Evolutionary conservation across 2,113 vertebrate species (phyloP), one percentile per base, ranked within the genome.

Genomic region (Cottus gobio): DNA sequence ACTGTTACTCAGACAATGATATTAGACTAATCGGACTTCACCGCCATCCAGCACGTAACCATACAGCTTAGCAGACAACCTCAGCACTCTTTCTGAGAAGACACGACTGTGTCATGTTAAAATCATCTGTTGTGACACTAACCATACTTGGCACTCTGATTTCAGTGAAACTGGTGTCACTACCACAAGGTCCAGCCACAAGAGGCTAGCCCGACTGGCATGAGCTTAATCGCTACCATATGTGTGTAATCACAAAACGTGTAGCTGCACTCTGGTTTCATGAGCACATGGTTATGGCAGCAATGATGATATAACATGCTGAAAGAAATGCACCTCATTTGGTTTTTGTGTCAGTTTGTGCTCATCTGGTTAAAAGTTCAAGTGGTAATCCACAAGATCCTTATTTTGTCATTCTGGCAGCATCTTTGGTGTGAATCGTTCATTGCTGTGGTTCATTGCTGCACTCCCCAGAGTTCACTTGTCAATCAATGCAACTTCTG

Each of bases 1-100:
- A 90, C 77, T 86, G 85, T 93, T 93, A 76, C 87, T 91, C 86
- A 89, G 86, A 89, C 75, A 85, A 84, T 84, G 82, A 93, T 87
- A 90, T 86, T 88, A 76, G 75, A 85, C 73, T 80, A 85, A 85
- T 88, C 64, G 2, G 11, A 79, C 78, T 71, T 82, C 66, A 74
- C 36, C 50, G 63, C 62, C 69, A 58, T 70, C 73, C 31, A 58
- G 77, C 86, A 74, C 77, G 61, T 65, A 80, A 82, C 67, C 66
- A 22, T 57, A 24, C 69, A 58, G 82, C 36, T 82, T 71, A 89
- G 77, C 79, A 86, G 83, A 77, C 52, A 48, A 68, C 65, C 76
- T 69, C 57, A 56, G 81, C 16, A 8, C 72, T 87, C 28, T 7
- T 36, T 83, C 72, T 77, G 52, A 42, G 57, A 87, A 86, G 80